Conservation (phyloP, 2,888 invertebrate species). For the Drepanosiphum platanoidis region DNA sequence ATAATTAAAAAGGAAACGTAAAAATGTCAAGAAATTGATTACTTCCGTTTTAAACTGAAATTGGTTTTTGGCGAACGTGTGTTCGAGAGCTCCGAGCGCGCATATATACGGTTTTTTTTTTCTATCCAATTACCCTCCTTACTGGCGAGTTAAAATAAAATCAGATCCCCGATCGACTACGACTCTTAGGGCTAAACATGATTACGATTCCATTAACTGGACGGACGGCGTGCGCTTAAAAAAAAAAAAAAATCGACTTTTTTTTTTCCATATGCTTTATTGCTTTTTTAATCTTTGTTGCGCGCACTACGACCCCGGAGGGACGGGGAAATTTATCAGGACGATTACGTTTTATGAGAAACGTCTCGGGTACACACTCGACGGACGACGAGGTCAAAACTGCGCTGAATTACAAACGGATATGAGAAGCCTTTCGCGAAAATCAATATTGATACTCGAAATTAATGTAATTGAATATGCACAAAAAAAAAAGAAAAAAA, state of each 20-base stretch:
- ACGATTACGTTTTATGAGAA: too few relatives aligned
- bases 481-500: not conserved
- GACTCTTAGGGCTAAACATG: not conserved
- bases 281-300: not conserved
- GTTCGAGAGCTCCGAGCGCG: not conserved
- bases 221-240: not conserved
- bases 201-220: slow-evolving; percentile 32
- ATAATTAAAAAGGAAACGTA: not conserved
- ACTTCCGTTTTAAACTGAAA: not conserved
- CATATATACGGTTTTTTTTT: not conserved
- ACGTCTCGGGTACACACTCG: too few relatives aligned
- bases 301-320: not conserved
- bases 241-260: slow-evolving; percentile 4
- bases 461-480: not conserved
- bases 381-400: not conserved
- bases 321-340: not conserved
- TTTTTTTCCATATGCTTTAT: not conserved
- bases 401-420: not conserved
- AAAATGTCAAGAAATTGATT: not conserved
- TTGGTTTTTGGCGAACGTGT: not conserved
- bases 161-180: not conserved
- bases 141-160: not conserved
- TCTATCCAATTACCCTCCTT: not conserved
- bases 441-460: not conserved
- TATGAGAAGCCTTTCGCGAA: not conserved